These are phyloP conservation scores for Apocheima hispidaria DNA, from an alignment of 2,888 invertebrate genomes.

Conservation along the genomic window DNA sequence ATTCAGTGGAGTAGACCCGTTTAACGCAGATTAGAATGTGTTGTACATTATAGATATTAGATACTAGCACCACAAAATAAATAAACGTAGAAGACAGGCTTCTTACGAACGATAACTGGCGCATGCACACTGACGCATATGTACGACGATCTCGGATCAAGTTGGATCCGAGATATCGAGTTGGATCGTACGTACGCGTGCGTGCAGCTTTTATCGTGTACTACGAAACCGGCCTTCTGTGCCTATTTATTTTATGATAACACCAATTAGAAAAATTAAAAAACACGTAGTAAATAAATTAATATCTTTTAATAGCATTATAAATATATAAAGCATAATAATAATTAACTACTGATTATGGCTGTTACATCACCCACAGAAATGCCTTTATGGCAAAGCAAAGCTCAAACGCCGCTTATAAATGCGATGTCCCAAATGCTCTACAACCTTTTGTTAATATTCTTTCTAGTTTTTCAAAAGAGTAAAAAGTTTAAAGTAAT, in stretches of 20 bases:
- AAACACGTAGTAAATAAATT: slow-evolving; percentile 15
- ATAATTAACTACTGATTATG: slow-evolving; percentile 66
- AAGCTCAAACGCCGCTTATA: slow-evolving; percentile 54
- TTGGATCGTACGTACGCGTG: too few species aligned
- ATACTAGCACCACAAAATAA: not conserved
- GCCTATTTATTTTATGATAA: too few species aligned
- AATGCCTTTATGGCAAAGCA: slow-evolving; percentile 61
- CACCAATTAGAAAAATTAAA: not conserved
- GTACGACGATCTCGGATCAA: too few species aligned
- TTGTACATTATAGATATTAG: not conserved
- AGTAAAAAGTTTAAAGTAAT: not conserved
- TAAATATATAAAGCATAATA: slow-evolving; percentile 37
- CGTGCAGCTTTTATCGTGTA: too few species aligned
- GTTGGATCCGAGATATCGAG: too few species aligned
- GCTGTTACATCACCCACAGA: slow-evolving; percentile 83
- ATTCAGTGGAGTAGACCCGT: not conserved
- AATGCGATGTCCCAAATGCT: not conserved
- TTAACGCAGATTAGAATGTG: not conserved
- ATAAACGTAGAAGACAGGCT: too few species aligned
- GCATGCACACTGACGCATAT: too few species aligned
- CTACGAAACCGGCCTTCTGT: too few species aligned
- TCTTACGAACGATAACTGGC: too few species aligned
- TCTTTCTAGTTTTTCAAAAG: too few species aligned
- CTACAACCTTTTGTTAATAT: too few species aligned
- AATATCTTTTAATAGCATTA: slow-evolving; percentile 16